A percentile compares a stretch with the other conserved stretches of the same genome.
Evolutionary conservation across 2,113 vertebrate species (phyloP).

Genomic region (Podocnemis expansa): DNA sequence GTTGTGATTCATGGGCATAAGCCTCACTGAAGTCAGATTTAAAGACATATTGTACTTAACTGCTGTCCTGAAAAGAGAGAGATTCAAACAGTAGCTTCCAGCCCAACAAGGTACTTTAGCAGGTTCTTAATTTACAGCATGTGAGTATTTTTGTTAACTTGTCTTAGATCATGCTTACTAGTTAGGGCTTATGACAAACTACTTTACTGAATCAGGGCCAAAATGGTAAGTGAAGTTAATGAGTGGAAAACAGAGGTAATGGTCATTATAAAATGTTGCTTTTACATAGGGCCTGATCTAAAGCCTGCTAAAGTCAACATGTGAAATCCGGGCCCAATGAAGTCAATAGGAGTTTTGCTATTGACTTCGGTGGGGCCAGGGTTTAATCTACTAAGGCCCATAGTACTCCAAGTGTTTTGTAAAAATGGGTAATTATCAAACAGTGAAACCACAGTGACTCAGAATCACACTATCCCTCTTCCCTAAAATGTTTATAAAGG

Average conservation of each 20-base stretch:
- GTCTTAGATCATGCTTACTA: accelerated
- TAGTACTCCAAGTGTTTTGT: not conserved
- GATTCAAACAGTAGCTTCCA: not conserved
- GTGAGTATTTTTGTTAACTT: not conserved
- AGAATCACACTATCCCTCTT: not conserved
- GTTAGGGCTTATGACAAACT: not conserved
- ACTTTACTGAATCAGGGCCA: not conserved
- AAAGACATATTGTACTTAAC: not conserved
- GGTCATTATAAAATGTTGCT: not conserved
- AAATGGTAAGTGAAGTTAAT: not conserved
- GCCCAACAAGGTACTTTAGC: not conserved
- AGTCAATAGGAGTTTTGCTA: not conserved
- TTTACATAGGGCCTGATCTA: not conserved
- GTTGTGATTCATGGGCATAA: accelerated
- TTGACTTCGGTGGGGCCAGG: not conserved
- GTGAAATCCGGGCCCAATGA: not conserved
- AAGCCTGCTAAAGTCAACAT: not conserved
- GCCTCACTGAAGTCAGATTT: not conserved
- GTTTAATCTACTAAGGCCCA: not conserved
- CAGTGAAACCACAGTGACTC: not conserved
- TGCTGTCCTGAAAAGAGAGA: not conserved
- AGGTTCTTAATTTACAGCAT: not conserved
- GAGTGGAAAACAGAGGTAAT: not conserved
- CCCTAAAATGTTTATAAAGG: not conserved
- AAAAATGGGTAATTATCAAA: not conserved